Percentiles rank a stretch among this genome's conserved stretches.
phyloP scores from a whole-genome alignment of 2,888 invertebrate genomes.

The Cerceris rybyensis region DNA sequence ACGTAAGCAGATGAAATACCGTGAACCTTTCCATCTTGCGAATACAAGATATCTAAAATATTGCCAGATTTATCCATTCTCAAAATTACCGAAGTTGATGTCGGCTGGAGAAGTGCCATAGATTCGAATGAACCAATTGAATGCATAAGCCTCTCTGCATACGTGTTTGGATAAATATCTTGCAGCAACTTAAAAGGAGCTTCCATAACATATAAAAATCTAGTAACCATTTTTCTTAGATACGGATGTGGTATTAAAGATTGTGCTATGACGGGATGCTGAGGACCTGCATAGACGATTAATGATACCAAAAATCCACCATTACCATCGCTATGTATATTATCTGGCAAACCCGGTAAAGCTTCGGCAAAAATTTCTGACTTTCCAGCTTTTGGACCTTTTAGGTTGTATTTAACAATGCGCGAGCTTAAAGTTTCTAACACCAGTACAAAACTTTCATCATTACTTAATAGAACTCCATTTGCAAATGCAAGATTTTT shows the following conservation, averaged over 20 bases:
- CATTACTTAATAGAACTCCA: constrained; percentile 91
- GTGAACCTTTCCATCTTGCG: constrained; percentile 83
- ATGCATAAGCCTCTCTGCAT: constrained; percentile 85
- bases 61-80: constrained; percentile 89
- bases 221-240: constrained; percentile 86
- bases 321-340: constrained; percentile 84
- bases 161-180: constrained; percentile 86
- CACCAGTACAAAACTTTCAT: constrained; percentile 91
- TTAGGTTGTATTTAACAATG: constrained; percentile 90
- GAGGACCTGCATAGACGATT: constrained; percentile 83
- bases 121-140: constrained; percentile 74
- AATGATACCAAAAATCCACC: constrained; percentile 88
- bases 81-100: constrained; percentile 66
- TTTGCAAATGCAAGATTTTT: constrained; percentile 93
- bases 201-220: constrained; percentile 85
- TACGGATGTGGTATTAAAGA: constrained; percentile 85
- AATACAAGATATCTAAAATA: constrained; percentile 87
- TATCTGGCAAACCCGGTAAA: constrained; percentile 88
- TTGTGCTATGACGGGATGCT: constrained; percentile 84
- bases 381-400: constrained; percentile 91
- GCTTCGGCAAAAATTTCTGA: constrained; percentile 91
- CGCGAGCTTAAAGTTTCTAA: constrained; percentile 87
- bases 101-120: constrained; percentile 1
- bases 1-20: constrained; percentile 87
- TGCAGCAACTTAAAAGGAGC: constrained; percentile 86